Base-by-base conservation (phyloP, 2,113 vertebrate genomes). In the Osmerus mordax region DNA sequence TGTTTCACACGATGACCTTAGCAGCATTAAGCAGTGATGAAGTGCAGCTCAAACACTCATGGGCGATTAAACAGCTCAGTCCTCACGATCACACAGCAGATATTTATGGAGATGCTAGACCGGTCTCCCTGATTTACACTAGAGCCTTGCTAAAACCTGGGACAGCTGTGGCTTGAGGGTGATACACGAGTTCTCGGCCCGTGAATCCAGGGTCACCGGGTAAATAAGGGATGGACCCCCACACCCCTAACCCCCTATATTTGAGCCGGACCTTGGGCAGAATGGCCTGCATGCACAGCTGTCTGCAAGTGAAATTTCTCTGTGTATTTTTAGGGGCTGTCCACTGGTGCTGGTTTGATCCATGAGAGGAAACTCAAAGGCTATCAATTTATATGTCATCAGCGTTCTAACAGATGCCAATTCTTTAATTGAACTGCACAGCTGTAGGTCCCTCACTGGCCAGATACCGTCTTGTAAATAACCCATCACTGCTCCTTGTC, bases 311-410 rank as follows among this genome's bases (percentile, higher is more conserved):
- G 58, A 86, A 88, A 78, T 81, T 78, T 64, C 76, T 60, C 52
- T 65, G 74, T 64, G 84, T 89, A 91, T 82, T 91, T 84, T 87
- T 88, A 89, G 89, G 86, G 86, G 73, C 81, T 77, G 78, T 85
- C 73, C 72, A 78, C 72, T 89, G 84, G 72, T 77, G 80, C 73
- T 56, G 70, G 65, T 73, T 69, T 21, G 63, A 47, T 16, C 69
- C 32, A 52, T 21, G 32, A 29, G 68, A 52, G 65, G n/a, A 51
- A 65, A 51, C 19, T 65, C n/a, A 47, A 51, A 71, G 55, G 76
- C 47, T 78, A 81, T 85, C 84, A 70, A 60, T 81, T 84, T 65
- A 79, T 81, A 53, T 74, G 47, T 72, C 78, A 72, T 86, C 77
- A 82, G 72, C 73, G 74, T 68, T 28, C 19, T 29, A 75, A 55